Evolutionary conservation across 2,888 invertebrate genomes (phyloP).

Genomic region (Sclerodermus sp.): DNA sequence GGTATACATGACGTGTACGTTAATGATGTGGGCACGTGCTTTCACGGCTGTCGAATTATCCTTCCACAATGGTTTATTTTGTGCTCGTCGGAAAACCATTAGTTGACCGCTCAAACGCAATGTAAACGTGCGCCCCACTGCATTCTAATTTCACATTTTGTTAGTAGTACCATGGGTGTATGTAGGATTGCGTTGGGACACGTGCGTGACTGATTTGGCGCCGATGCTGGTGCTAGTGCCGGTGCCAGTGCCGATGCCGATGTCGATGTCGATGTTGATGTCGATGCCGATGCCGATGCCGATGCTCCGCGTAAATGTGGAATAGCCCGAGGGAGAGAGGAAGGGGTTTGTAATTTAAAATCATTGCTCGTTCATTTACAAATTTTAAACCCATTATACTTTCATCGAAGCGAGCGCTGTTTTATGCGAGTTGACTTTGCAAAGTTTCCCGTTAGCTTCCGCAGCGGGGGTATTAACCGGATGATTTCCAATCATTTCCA

Average conservation of each 20-base stretch:
- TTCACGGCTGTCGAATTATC: conserved; percentile 40
- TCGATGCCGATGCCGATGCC: conserved; percentile 7
- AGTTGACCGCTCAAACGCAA: conserved; percentile 13
- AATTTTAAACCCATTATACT: too few relatives aligned
- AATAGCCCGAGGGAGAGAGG: too few relatives aligned
- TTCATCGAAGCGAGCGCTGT: too few relatives aligned
- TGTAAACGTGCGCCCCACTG: conserved; percentile 12
- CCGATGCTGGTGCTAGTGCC: conserved; percentile 8
- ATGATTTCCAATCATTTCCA: too few relatives aligned
- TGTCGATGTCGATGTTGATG: conserved; percentile 9
- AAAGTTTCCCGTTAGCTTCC: too few relatives aligned
- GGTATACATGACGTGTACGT: conserved; percentile 19
- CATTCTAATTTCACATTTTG: conserved; percentile 25
- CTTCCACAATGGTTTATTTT: conserved; percentile 20
- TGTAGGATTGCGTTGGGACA: background rate
- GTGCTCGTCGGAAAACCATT: conserved; percentile 33
- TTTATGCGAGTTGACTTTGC: too few relatives aligned
- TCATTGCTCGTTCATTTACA: conserved; percentile 3
- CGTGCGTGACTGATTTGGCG: conserved; percentile 19
- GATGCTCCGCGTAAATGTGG: too few relatives aligned
- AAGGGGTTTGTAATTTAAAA: conserved; percentile 28
- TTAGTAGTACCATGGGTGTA: conserved; percentile 4
- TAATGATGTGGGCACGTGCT: conserved; percentile 42
- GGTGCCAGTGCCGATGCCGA: conserved; percentile 16
- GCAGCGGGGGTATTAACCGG: too few relatives aligned